phyloP scores from a whole-genome alignment of 2,888 invertebrate species.

The Choreutis nemorana region DNA sequence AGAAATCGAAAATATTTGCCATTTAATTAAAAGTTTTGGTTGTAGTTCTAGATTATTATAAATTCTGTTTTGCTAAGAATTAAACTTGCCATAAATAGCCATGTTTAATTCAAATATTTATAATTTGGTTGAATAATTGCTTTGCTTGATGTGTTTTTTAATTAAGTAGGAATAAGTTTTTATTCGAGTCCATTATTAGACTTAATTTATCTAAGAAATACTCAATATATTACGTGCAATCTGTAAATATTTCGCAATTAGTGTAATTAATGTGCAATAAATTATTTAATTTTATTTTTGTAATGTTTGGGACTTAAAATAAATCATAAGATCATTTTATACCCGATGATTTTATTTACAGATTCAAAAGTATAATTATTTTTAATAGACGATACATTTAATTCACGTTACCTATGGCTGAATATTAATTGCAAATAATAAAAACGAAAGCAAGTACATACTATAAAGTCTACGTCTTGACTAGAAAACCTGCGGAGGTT shows the following conservation, averaged over 20 bases:
- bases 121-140: too few species aligned
- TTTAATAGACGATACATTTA: too few species aligned
- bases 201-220: conserved; percentile 17
- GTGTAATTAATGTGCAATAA: conserved; percentile 32
- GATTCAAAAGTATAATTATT: too few species aligned
- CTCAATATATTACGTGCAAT: conserved; percentile 23
- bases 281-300: conserved; percentile 21
- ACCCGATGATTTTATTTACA: conserved; percentile 55
- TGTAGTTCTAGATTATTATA: conserved; percentile 5
- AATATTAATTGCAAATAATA: too few species aligned
- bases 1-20: too few species aligned
- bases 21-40: conserved; percentile 20
- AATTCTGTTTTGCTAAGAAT: conserved; percentile 23
- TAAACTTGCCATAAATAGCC: conserved; percentile 58
- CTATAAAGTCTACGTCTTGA: too few species aligned
- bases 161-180: not conserved
- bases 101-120: conserved; percentile 60
- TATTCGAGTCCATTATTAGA: conserved; percentile 6
- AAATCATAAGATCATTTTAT: too few species aligned
- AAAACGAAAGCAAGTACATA: too few species aligned
- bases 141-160: not conserved
- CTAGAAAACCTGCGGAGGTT: too few species aligned
- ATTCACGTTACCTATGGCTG: too few species aligned
- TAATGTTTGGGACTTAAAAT: too few species aligned
- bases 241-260: conserved; percentile 23